phyloP scores from a whole-genome alignment of 2,113 vertebrate species.

The Ammodytes marinus region DNA sequence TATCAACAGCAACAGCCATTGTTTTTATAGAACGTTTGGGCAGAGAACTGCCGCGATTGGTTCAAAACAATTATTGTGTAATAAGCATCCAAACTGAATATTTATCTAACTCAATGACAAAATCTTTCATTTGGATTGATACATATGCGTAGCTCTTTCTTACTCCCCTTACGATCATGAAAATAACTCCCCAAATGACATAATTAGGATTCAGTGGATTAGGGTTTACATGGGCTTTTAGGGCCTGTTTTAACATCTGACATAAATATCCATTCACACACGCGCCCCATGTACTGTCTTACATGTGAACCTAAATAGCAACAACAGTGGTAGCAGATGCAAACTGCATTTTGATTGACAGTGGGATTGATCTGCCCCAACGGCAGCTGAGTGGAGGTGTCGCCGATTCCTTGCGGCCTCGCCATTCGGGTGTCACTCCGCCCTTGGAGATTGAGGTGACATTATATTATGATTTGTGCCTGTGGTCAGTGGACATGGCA shows the following conservation, averaged over 20 bases:
- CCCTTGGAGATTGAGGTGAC: constrained; percentile 54
- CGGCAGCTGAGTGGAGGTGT: constrained; percentile 29
- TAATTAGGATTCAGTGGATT: too few species aligned
- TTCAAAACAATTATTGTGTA: too few species aligned
- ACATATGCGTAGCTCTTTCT: too few species aligned
- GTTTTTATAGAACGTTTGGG: too few species aligned
- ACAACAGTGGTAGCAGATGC: background rate
- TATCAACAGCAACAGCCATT: too few species aligned
- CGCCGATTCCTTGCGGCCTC: constrained; percentile 21
- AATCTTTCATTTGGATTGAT: too few species aligned
- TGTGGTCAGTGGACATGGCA: constrained; percentile 31
- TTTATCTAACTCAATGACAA: background rate
- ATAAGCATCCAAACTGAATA: background rate
- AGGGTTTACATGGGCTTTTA: too few species aligned
- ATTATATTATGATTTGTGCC: constrained; percentile 55
- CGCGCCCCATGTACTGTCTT: background rate
- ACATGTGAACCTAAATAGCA: constrained; percentile 11
- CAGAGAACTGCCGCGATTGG: too few species aligned
- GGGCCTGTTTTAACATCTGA: background rate
- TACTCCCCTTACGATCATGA: too few species aligned
- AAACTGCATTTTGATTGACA: constrained; percentile 19
- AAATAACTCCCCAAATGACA: too few species aligned
- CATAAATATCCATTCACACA: background rate
- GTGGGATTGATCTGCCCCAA: constrained; percentile 43
- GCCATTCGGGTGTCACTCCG: constrained; percentile 25